Base-by-base conservation (phyloP, 2,797 vertebrate species). In the Silurus lanzhouensis region DNA sequence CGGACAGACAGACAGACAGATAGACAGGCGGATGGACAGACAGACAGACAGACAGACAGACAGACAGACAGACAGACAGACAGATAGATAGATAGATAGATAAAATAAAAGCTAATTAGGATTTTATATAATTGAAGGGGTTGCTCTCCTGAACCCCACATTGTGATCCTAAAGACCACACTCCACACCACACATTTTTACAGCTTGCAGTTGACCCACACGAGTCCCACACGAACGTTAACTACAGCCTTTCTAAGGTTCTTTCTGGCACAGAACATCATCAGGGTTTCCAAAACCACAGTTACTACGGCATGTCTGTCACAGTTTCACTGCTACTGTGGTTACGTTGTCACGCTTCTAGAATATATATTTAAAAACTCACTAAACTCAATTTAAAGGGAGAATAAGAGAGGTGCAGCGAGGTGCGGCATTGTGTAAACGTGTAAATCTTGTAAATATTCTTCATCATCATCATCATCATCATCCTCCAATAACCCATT, bases 241-340 rank as follows among this genome's bases (percentile, higher is more conserved):
- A 75, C 17, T 44, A 61, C 6, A 52, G 48, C 48, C 48, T 52
- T 52, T 7, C 10, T 52, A 52, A 52, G n/a, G 44, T 44, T 52
- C 38, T 48, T 52, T 81, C 14, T 52, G 78, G 78, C 61, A 2
- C n/a, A 10, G 48, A 66, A 48, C 38, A n/a, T 6, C n/a, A 25
- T 0, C 7, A 19, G 44, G 3, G 61, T 64, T n/a, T 81, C 61
- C 61, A 66, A 66, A 38, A 66, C 61, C 78, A 66, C 78, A 80
- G 13, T 80, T 64, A 64, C 77, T 80, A 64, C 38, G 60, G 77
- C 15, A 48, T 48, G 61, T 48, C 60, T 46, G 77, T 79, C 58
- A 79, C 25, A 79, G 22, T 66, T 80, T 80, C 25, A 80, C 78
- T 80, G 78, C 61, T 48, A 9, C 61, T 19, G 78, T 0, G n/a